These are phyloP conservation scores for Aspidiotus destructor DNA, from an alignment of 2,888 invertebrate genomes.

Conservation along the genomic window DNA sequence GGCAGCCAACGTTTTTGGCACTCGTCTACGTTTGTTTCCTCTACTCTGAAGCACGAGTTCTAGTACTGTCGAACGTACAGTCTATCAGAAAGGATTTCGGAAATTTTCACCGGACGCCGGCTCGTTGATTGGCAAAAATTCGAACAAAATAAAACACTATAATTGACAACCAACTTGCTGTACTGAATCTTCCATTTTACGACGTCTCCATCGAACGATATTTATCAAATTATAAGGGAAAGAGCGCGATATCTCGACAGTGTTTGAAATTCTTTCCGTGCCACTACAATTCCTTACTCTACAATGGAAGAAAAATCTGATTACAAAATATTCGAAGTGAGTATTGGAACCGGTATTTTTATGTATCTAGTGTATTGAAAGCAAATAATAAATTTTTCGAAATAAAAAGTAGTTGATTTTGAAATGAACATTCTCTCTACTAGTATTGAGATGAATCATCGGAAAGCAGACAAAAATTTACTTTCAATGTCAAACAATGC, in stretches of 20 bases:
- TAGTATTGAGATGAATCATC: not conserved
- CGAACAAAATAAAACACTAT: too few relatives aligned
- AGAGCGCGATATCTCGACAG: too few relatives aligned
- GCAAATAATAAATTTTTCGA: not conserved
- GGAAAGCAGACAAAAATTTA: not conserved
- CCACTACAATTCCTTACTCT: too few relatives aligned
- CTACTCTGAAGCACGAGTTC: too few relatives aligned
- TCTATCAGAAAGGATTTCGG: not conserved
- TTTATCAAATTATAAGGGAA: too few relatives aligned
- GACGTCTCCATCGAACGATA: too few relatives aligned
- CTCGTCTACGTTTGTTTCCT: too few relatives aligned
- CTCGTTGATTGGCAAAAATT: not conserved
- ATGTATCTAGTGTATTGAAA: not conserved
- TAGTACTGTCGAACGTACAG: too few relatives aligned
- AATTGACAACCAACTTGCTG: too few relatives aligned
- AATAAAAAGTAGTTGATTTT: not conserved
- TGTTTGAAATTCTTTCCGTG: too few relatives aligned
- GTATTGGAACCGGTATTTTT: not conserved
- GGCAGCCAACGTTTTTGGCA: slow-evolving; percentile 11
- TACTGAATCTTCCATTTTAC: too few relatives aligned
- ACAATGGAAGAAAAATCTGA: not conserved
- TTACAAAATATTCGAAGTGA: slow-evolving; percentile 1
- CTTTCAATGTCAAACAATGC: not conserved
- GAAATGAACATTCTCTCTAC: not conserved
- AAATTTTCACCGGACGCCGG: not conserved